Percentiles rank a stretch among this genome's conserved stretches.
These are phyloP conservation scores for Ciona savignyi DNA, from an alignment of 23 tunicate genomes.

Conservation along the genomic window DNA sequence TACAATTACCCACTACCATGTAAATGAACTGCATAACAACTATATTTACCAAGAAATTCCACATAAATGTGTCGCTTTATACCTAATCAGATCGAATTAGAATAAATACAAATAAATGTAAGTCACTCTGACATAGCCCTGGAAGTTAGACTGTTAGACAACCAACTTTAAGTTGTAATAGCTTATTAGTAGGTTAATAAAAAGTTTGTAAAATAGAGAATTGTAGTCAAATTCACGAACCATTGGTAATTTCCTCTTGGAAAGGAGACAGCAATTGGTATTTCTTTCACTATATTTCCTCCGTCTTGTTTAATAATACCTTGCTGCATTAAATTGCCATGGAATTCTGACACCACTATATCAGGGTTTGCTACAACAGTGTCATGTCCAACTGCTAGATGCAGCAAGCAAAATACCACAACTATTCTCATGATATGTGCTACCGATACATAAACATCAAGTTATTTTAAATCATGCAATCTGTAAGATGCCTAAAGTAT, in stretches of 20 bases:
- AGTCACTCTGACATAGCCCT: neutral
- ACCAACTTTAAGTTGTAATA: too few species aligned
- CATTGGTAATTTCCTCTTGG: constrained; percentile 81
- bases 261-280: constrained; percentile 72
- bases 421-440: neutral
- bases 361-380: neutral
- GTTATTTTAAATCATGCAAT: too few species aligned
- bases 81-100: too few species aligned
- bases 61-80: too few species aligned
- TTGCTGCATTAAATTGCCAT: neutral
- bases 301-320: neutral
- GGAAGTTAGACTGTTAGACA: neutral
- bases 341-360: neutral
- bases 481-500: too few species aligned
- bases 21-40: too few species aligned
- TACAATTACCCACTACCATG: too few species aligned
- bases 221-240: too few species aligned
- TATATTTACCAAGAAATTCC: too few species aligned
- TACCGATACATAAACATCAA: too few species aligned
- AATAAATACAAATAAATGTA: neutral
- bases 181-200: too few species aligned
- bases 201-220: too few species aligned
- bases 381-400: neutral
- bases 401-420: neutral
- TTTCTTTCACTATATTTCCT: constrained; percentile 5